phyloP scores from a whole-genome alignment of 2,113 vertebrate species.

The Apaloderma vittatum region DNA sequence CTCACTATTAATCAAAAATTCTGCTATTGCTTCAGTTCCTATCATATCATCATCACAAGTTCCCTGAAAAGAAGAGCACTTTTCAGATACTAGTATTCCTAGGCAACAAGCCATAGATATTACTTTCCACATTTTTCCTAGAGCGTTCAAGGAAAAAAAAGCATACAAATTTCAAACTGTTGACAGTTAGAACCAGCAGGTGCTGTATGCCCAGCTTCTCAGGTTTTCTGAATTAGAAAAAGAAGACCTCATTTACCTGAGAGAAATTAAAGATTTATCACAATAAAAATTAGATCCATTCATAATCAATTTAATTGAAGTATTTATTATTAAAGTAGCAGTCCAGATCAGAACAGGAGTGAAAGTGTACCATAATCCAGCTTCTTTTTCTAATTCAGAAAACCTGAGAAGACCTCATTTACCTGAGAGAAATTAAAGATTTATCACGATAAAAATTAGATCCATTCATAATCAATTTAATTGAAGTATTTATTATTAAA shows the following conservation, averaged over 20 bases:
- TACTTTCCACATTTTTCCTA: background rate
- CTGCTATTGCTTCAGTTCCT: slow-evolving; percentile 90
- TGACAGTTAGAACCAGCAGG: background rate
- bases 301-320: background rate
- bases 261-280: background rate
- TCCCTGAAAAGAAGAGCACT: slow-evolving; percentile 75
- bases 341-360: background rate
- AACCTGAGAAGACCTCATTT: background rate
- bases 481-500: background rate
- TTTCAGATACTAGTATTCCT: background rate
- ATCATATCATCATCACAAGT: slow-evolving; percentile 79
- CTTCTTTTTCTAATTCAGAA: too few relatives aligned
- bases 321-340: background rate
- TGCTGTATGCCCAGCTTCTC: background rate
- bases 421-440: background rate
- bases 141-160: background rate
- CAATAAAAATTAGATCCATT: background rate
- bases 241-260: background rate
- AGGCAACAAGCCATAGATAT: background rate
- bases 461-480: background rate
- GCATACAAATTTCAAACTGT: background rate
- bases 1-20: slow-evolving; percentile 90
- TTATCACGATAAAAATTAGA: background rate
- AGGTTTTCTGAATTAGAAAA: background rate
- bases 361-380: background rate